Evolutionary conservation across 1,140 invertebrate genomes (phyloP), one percentile per base, ranked within the genome.

Genomic region (Bombus difficillimus): DNA sequence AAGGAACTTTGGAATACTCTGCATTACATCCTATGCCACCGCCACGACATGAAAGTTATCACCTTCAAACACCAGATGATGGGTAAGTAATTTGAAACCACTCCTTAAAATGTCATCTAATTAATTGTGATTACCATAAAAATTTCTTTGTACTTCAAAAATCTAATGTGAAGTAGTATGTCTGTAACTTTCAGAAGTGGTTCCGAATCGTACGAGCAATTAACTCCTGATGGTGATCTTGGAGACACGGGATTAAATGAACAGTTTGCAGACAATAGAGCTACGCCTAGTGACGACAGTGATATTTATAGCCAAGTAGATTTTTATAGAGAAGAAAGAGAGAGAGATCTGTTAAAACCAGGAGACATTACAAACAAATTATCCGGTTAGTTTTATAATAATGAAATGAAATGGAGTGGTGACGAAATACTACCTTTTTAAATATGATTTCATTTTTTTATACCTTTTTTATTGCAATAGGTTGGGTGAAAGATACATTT

Each of bases 141-240:
- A 32, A 5, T 68, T 80, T 73, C 3, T 68, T 62, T 80, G 69
- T 87, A 75, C 90, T 82, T 79, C 82, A 92, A 92, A 94, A 93
- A 88, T 94, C 94, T 95, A 95, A 95, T 90, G 92, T 92, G 92
- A 94, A 95, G 93, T 92, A 95, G 95, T 94, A 95, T 95, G 95
- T 95, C 95, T 88, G 94, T 95, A 93, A 95, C 95, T 95, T 96
- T 94, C 87, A 96, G 96, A 86, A 97, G 96, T 87, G 97, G 97
- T 91, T 98, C 97, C 81, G 98, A 98, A 93, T 98, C 98, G 86
- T 98, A 98, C 93, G 98, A 98, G 94, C 96, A 97, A 91, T 96
- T 97, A 86, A 97, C 97, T 9, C 96, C 95, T 25, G 96, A 96
- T 86, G 96, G 96, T 59, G 94, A 95, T 81, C 89, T 95, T 68